Evolutionary conservation across 2,113 vertebrate species (phyloP).

Genomic region (Fregata magnificens): DNA sequence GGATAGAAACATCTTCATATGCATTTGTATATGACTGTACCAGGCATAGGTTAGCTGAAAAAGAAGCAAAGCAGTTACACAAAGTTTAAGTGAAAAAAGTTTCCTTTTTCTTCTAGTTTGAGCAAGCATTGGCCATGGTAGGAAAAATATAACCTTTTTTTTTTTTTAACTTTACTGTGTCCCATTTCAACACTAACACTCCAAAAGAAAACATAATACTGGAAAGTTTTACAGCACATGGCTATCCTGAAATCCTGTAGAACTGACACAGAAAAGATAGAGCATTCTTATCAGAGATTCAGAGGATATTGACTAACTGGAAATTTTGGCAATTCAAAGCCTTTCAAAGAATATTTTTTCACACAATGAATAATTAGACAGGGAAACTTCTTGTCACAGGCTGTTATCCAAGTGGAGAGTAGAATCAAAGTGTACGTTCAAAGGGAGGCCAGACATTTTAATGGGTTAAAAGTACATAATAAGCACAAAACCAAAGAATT

Average conservation of each 20-base stretch:
- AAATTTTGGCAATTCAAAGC: neutral
- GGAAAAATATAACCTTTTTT: neutral
- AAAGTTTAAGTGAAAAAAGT: neutral
- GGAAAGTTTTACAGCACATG: neutral
- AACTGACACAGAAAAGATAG: neutral
- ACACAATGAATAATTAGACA: neutral
- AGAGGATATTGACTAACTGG: neutral
- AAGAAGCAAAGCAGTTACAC: neutral
- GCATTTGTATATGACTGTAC: neutral
- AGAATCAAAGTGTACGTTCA: neutral
- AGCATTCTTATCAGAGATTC: neutral
- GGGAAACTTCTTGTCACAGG: neutral
- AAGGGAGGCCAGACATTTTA: neutral
- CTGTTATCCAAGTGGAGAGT: neutral
- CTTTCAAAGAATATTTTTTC: neutral
- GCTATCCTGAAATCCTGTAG: neutral
- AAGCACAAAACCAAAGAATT: neutral
- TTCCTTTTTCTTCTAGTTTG: neutral
- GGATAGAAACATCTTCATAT: neutral
- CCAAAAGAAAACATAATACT: neutral
- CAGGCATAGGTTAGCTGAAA: neutral
- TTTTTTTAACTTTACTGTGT: neutral
- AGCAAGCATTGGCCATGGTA: neutral
- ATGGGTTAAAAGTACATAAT: neutral
- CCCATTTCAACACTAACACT: neutral